phyloP scores from a whole-genome alignment of 2,888 invertebrate species.

The Temnothorax rugatulus region DNA sequence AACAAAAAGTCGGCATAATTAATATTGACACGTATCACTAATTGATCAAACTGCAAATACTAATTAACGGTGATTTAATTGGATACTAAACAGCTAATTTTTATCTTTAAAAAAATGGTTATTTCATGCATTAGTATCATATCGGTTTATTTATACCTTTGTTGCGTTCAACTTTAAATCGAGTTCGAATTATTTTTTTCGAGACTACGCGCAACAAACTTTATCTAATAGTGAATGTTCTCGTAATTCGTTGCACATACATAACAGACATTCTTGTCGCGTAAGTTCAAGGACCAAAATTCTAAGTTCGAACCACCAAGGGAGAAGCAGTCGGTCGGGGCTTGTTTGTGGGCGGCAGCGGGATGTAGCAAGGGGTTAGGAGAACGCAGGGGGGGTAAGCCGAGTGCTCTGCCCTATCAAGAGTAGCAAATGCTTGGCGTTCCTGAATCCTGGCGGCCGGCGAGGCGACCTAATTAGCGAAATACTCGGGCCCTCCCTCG shows the following conservation, averaged over 20 bases:
- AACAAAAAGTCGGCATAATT: neutral
- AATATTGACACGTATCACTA: neutral
- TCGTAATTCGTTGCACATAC: slow-evolving; percentile 8
- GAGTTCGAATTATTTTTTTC: neutral
- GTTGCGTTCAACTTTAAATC: neutral
- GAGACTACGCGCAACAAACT: neutral
- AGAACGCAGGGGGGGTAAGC: slow-evolving; percentile 32
- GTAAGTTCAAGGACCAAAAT: slow-evolving; percentile 54
- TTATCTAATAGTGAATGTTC: neutral
- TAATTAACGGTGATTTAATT: neutral
- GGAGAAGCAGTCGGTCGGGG: slow-evolving; percentile 34
- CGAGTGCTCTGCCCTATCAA: slow-evolving; percentile 68
- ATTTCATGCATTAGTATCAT: neutral
- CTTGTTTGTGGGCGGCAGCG: slow-evolving; percentile 41
- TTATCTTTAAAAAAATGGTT: slow-evolving; percentile 6
- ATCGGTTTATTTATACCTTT: neutral
- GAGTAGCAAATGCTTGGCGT: slow-evolving; percentile 82
- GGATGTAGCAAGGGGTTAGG: slow-evolving; percentile 37
- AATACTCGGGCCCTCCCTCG: slow-evolving; percentile 75
- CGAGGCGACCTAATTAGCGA: slow-evolving; percentile 84
- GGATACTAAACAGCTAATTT: neutral
- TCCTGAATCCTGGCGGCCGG: slow-evolving; percentile 81
- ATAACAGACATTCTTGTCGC: slow-evolving; percentile 41
- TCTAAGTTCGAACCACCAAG: slow-evolving; percentile 41
- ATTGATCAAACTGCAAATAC: neutral